Percentiles rank a stretch among this genome's conserved stretches.
phyloP scores from a whole-genome alignment of 2,113 vertebrate genomes.

The Entelurus aequoreus region DNA sequence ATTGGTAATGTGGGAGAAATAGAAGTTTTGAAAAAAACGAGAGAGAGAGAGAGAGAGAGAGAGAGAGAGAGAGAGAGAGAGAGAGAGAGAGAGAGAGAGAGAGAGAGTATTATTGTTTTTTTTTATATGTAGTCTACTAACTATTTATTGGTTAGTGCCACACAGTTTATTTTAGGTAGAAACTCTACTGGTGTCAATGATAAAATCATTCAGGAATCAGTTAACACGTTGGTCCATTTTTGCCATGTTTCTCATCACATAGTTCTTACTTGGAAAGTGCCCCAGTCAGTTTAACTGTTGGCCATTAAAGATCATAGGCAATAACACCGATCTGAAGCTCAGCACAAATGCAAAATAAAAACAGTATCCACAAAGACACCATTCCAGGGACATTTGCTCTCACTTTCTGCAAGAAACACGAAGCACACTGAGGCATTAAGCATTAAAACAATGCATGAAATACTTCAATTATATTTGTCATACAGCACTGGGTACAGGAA shows the following conservation, averaged over 20 bases:
- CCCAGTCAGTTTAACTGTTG: neutral
- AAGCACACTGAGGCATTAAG: slow-evolving; percentile 6
- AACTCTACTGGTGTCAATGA: neutral
- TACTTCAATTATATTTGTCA: slow-evolving; percentile 14
- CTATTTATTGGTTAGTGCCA: no score
- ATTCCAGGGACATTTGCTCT: slow-evolving; percentile 1
- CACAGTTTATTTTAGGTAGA: neutral
- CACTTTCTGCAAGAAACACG: slow-evolving; percentile 4
- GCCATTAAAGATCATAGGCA: neutral
- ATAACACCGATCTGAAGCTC: neutral
- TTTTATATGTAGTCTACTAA: no score
- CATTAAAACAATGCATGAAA: slow-evolving; percentile 3
- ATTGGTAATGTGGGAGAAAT: no score
- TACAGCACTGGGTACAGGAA: slow-evolving; percentile 4
- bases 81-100: no score
- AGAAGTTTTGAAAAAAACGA: no score
- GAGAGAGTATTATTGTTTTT: no score
- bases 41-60: no score
- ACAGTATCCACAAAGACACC: neutral
- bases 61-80: no score
- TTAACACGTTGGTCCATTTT: slow-evolving; percentile 2
- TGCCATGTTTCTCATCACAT: neutral
- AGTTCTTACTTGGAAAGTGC: slow-evolving; percentile 1
- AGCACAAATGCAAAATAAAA: neutral
- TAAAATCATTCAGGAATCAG: neutral